Evolutionary conservation across 1,140 invertebrate genomes (phyloP).

Genomic region (Trichomalopsis sarcophagae): DNA sequence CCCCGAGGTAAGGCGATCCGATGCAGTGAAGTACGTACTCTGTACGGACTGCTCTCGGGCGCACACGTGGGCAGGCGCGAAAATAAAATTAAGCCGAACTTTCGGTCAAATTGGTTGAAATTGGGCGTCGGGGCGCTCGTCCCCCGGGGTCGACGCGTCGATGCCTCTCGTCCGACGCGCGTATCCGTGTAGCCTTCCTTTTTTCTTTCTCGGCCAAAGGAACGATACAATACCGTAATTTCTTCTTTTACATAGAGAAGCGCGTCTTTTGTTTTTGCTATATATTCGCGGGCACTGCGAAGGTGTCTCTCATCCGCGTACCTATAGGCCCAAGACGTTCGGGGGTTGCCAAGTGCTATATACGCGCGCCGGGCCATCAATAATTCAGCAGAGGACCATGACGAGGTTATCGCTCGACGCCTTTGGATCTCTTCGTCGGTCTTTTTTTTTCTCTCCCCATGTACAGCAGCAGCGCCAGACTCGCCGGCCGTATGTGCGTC

Average conservation of each 20-base stretch:
- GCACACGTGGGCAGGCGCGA: constrained; percentile 69
- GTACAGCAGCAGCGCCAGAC: neutral
- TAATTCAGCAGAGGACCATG: constrained; percentile 70
- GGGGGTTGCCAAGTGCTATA: constrained; percentile 40
- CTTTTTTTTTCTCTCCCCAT: constrained; percentile 8
- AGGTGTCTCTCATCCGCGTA: neutral
- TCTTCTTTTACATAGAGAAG: neutral
- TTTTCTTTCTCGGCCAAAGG: constrained; percentile 1
- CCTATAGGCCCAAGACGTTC: neutral
- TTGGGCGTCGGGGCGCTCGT: constrained; percentile 72
- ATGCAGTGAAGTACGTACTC: constrained; percentile 58
- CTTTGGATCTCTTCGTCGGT: constrained; percentile 4
- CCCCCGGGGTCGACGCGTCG: constrained; percentile 57
- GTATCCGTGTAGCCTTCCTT: constrained; percentile 1
- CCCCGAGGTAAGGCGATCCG: constrained; percentile 49
- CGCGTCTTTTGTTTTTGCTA: no score
- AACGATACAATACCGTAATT: neutral
- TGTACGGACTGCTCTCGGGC: neutral
- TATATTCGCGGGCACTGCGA: neutral
- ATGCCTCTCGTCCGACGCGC: neutral
- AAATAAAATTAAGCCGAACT: constrained; percentile 79
- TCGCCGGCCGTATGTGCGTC: neutral
- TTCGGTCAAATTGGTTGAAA: constrained; percentile 79
- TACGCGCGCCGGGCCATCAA: constrained; percentile 60
- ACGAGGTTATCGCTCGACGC: constrained; percentile 63